phyloP scores from a whole-genome alignment of 2,113 vertebrate species.

The Saimiri boliviensis region DNA sequence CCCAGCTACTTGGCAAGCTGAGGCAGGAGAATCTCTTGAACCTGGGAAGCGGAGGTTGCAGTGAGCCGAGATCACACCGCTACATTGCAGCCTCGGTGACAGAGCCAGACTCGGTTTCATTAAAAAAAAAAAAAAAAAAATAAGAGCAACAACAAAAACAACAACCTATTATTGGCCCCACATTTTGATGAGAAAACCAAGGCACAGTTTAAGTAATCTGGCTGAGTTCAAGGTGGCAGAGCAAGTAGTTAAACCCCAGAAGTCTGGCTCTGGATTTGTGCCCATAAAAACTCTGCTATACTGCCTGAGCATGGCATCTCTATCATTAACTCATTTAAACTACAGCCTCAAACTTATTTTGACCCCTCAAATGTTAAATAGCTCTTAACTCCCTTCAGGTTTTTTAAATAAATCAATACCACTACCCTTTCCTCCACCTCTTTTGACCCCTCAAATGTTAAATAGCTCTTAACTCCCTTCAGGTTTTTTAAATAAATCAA shows the following conservation, averaged over 20 bases:
- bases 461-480: background rate
- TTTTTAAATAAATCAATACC: background rate
- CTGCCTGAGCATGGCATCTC: background rate
- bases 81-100: too few relatives aligned
- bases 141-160: too few relatives aligned
- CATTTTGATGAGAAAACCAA: slow-evolving; percentile 5
- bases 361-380: background rate
- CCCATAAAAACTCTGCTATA: background rate
- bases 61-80: too few relatives aligned
- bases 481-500: background rate
- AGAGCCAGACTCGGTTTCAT: too few relatives aligned
- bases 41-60: too few relatives aligned
- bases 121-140: too few relatives aligned
- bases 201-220: background rate
- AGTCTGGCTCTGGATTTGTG: background rate
- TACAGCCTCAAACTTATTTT: background rate
- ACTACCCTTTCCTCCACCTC: background rate
- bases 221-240: background rate
- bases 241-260: background rate
- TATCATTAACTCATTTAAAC: background rate
- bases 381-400: background rate
- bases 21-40: too few relatives aligned
- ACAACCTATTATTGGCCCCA: background rate
- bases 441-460: background rate
- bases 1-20: too few relatives aligned